Evolutionary conservation across 2,888 invertebrate genomes (phyloP), one percentile per base, ranked within the genome.

Genomic region (Zygaena filipendulae): DNA sequence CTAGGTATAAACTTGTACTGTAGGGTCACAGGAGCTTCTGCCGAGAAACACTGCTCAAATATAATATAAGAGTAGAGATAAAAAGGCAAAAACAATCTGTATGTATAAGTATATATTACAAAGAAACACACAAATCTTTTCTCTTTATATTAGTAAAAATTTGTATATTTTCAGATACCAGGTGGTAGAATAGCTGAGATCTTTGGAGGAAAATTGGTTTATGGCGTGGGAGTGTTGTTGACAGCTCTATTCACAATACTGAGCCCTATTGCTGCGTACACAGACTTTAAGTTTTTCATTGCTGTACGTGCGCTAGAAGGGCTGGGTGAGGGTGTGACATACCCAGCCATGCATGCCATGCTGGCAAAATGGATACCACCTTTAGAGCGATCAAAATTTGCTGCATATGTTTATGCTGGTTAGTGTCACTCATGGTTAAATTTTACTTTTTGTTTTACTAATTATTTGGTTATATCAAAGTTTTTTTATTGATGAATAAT

Each of bases 301-400:
- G 77, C 82, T 18, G 87, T 93, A 2, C 74, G 95, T 42, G 83
- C 91, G 4, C 61, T 92, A 4, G 91, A 93, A 61, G 95, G 95
- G 11, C 85, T 95, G 56, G 88, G 90, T 0, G 94, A 95, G 79
- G 93, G 92, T 16, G 93, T 95, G 3, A 93, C 93, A 4, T 95
- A 93, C 66, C 97, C 97, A 9, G 90, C 95, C 0, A 95, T 96
- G 93, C 94, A 96, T 62, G 89, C 90, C 10, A 90, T 97, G 88
- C 77, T 96, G 49, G 92, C 95, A 0, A 83, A 87, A 39, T 97
- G 97, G 97, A 91, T 95, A 27, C 96, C 96, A 4, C 95, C 95
- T 2, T 61, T 92, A 47, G 97, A 97, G 60, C 84, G 95, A 45
- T 92, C 91, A 27, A 91, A 91, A 62, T 90, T 96, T 63, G 94